Evolutionary conservation across 2,113 vertebrate genomes (phyloP).

Genomic region (Rhynchomys soricoides): DNA sequence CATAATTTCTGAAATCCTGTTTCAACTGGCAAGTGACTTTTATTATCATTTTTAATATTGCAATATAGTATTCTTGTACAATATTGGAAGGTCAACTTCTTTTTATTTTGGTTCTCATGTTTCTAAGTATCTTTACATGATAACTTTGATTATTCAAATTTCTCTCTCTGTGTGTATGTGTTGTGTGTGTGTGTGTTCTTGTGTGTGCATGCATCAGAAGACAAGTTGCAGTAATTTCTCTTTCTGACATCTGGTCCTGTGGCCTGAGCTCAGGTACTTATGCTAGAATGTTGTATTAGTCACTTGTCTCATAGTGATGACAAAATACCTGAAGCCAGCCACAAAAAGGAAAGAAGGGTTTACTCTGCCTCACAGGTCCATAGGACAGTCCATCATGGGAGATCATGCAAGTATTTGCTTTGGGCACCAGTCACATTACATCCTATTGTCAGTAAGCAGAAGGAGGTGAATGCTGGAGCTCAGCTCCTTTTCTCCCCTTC

Average conservation of each 20-base stretch:
- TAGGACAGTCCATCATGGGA: background rate
- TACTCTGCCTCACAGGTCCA: background rate
- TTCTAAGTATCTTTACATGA: no score
- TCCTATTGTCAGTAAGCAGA: background rate
- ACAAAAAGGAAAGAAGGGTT: background rate
- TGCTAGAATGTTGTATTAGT: background rate
- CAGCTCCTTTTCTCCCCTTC: background rate
- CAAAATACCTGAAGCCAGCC: background rate
- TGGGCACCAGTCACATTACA: background rate
- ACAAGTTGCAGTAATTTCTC: background rate
- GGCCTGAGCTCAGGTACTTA: background rate
- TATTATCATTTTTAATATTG: no score
- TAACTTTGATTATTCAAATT: no score
- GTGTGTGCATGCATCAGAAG: background rate
- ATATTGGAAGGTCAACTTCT: no score
- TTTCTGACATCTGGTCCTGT: background rate
- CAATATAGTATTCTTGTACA: no score
- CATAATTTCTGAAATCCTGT: no score
- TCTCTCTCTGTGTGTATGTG: background rate
- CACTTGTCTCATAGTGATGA: background rate
- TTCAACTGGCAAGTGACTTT: no score
- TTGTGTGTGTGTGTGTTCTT: background rate
- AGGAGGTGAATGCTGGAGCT: background rate
- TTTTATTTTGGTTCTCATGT: no score
- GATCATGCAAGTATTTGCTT: background rate